Conservation (phyloP, 2,797 vertebrate genomes). For the Chrosomus eos region DNA sequence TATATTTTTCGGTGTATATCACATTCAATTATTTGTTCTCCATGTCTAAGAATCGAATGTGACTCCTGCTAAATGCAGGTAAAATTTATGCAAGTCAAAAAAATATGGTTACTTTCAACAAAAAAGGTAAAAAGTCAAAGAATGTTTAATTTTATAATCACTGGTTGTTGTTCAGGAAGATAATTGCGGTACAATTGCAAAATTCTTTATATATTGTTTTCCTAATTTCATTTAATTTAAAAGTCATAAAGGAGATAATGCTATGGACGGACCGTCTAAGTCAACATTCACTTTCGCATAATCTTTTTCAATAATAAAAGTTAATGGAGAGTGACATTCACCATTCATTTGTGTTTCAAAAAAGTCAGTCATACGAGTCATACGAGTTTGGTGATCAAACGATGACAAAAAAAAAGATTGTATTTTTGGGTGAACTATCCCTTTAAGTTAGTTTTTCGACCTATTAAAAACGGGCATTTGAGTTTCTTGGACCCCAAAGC, state of each 20-base stretch:
- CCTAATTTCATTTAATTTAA: too few relatives aligned
- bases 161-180: not conserved
- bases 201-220: too few relatives aligned
- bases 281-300: not conserved
- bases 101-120: too few relatives aligned
- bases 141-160: not conserved
- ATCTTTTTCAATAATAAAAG: not conserved
- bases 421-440: not conserved
- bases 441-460: conserved; percentile 1
- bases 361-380: not conserved
- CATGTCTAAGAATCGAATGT: not conserved
- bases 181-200: not conserved
- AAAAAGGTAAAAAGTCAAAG: not conserved
- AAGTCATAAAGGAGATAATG: not conserved
- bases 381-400: not conserved
- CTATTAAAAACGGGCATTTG: not conserved
- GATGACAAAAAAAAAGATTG: not conserved
- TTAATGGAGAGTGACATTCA: not conserved
- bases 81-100: not conserved
- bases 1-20: not conserved
- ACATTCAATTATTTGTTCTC: not conserved
- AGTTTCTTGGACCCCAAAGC: not conserved
- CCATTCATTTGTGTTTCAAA: not conserved
- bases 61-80: not conserved
- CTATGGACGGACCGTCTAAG: not conserved